phyloP scores from a whole-genome alignment of 2,113 vertebrate species.

The Hippocampus barbouri region DNA sequence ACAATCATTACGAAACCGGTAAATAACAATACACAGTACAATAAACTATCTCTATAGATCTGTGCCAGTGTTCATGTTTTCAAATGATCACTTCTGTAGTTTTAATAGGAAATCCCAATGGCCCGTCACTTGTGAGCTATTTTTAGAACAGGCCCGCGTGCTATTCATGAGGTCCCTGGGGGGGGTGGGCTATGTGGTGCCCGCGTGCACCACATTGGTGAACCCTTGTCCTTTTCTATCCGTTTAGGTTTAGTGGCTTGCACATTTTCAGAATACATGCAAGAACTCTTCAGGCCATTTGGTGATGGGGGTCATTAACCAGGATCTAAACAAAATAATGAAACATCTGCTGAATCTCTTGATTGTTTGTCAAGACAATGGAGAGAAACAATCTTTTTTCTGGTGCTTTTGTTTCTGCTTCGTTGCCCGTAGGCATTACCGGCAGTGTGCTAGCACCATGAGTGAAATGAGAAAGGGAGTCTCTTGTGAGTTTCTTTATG shows the following conservation, averaged over 20 bases:
- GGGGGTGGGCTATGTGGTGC: too few species aligned
- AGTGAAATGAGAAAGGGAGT: slow-evolving; percentile 14
- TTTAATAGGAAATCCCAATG: too few species aligned
- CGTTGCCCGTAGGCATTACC: neutral
- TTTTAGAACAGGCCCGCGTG: too few species aligned
- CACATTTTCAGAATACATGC: neutral
- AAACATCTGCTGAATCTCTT: neutral
- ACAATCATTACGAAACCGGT: too few species aligned
- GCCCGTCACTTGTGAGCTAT: too few species aligned
- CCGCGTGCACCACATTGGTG: too few species aligned
- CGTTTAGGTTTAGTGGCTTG: neutral
- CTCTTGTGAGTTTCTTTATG: neutral
- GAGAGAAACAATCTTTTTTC: neutral
- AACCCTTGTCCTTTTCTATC: neutral
- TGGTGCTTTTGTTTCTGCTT: slow-evolving; percentile 3
- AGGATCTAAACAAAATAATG: slow-evolving; percentile 14
- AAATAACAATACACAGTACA: too few species aligned
- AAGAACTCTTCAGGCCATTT: neutral
- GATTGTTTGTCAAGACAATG: slow-evolving; percentile 20
- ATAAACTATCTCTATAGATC: too few species aligned
- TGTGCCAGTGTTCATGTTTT: too few species aligned
- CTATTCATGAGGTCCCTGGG: too few species aligned
- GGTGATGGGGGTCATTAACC: neutral
- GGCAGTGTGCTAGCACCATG: neutral
- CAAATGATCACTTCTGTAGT: too few species aligned